phyloP scores from a whole-genome alignment of 2,113 vertebrate species.

The Xiphophorus couchianus region DNA sequence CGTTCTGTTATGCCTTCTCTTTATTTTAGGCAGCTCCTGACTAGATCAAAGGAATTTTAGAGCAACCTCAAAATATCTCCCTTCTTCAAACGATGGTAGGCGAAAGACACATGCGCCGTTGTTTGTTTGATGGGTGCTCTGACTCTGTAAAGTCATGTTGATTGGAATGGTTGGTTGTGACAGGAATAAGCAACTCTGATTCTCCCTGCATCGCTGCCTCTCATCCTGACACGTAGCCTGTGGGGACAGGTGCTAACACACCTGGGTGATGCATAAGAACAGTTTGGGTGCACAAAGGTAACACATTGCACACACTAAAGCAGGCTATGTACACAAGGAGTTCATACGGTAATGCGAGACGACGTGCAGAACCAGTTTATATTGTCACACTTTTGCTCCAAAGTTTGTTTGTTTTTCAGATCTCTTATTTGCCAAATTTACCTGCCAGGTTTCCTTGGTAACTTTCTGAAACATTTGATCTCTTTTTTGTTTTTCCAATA shows the following conservation, averaged over 20 bases:
- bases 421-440: not conserved
- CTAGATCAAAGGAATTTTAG: constrained; percentile 70
- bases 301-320: constrained; percentile 7
- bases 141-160: constrained; percentile 29
- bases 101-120: constrained; percentile 33
- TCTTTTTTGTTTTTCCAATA: too few species aligned
- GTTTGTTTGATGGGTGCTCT: constrained; percentile 42
- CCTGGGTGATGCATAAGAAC: constrained; percentile 22
- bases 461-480: not conserved
- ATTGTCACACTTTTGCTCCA: not conserved
- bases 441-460: not conserved
- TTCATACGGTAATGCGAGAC: not conserved
- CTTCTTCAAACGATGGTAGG: constrained; percentile 41
- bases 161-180: constrained; percentile 42
- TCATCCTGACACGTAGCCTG: constrained; percentile 42
- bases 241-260: constrained; percentile 49
- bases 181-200: constrained; percentile 15
- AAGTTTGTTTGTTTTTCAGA: not conserved
- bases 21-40: constrained; percentile 40
- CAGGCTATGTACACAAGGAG: not conserved
- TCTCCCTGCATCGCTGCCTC: constrained; percentile 17
- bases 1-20: constrained; percentile 16
- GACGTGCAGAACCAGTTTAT: not conserved
- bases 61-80: constrained; percentile 65
- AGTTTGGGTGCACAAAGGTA: constrained; percentile 22